Conservation (phyloP, 2,797 vertebrate species). For the Sandelia bainsii region DNA sequence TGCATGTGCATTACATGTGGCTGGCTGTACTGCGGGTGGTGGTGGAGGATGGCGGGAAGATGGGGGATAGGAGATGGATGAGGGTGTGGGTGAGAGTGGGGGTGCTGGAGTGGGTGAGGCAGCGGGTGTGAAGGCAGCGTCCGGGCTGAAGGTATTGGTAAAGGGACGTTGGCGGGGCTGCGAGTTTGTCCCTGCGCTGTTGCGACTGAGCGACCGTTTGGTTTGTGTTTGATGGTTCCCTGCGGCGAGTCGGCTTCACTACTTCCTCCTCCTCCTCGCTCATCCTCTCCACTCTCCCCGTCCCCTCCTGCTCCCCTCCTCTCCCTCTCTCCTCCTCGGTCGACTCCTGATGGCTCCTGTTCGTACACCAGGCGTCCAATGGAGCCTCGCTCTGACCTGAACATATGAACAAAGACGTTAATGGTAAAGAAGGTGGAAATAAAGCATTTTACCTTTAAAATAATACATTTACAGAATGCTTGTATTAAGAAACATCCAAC, state of each 20-base stretch:
- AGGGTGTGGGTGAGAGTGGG: constrained; percentile 61
- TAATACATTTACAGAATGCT: too few species aligned
- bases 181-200: constrained; percentile 87
- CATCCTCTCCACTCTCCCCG: constrained; percentile 71
- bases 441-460: too few species aligned
- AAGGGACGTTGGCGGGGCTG: constrained; percentile 71
- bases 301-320: constrained; percentile 43
- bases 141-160: constrained; percentile 81
- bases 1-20: constrained; percentile 78
- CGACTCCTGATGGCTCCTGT: constrained; percentile 80
- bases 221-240: constrained; percentile 90
- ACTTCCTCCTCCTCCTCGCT: constrained; percentile 62
- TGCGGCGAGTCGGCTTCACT: constrained; percentile 84
- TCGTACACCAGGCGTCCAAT: constrained; percentile 87
- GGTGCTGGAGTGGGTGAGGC: constrained; percentile 62
- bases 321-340: constrained; percentile 56
- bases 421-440: too few species aligned
- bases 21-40: constrained; percentile 73
- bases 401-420: neutral
- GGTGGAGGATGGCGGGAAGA: constrained; percentile 80
- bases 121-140: constrained; percentile 80
- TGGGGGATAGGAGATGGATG: constrained; percentile 65
- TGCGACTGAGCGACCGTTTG: constrained; percentile 79
- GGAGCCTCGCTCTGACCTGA: constrained; percentile 75
- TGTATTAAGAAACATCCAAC: too few species aligned